phyloP scores from a whole-genome alignment of 2,797 vertebrate genomes.

The Mus caroli region DNA sequence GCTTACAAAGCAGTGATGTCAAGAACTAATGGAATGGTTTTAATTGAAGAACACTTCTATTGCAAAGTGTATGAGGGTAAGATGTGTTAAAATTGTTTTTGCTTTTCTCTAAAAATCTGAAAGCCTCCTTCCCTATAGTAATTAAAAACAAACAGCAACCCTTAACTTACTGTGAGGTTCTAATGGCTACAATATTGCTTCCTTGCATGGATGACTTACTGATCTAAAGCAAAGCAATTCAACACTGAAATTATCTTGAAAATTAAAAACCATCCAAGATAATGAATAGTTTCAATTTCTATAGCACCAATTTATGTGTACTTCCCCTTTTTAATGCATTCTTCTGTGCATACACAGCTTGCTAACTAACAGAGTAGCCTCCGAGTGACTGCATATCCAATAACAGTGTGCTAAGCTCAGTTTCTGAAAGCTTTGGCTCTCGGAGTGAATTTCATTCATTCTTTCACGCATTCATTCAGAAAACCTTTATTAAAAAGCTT shows the following conservation, averaged over 20 bases:
- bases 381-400: neutral
- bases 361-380: conserved; percentile 33
- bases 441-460: neutral
- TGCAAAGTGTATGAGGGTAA: conserved; percentile 24
- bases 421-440: neutral
- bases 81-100: conserved; percentile 10
- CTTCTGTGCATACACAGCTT: neutral
- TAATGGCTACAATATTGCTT: conserved; percentile 67
- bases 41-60: conserved; percentile 67
- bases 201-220: conserved; percentile 76
- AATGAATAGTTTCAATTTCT: conserved; percentile 80
- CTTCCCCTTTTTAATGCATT: conserved; percentile 37
- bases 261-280: conserved; percentile 80
- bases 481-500: conserved; percentile 23
- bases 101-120: conserved; percentile 66
- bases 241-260: conserved; percentile 80
- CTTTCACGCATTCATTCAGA: neutral
- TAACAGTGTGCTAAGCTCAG: neutral
- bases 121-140: conserved; percentile 56
- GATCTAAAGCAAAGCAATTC: conserved; percentile 76
- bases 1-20: conserved; percentile 29
- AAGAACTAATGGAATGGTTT: conserved; percentile 67
- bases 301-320: conserved; percentile 52
- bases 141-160: conserved; percentile 78
- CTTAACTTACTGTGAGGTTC: conserved; percentile 60